Evolutionary conservation across 2,888 invertebrate species (phyloP).

Genomic region (Heterodera filipjevi): DNA sequence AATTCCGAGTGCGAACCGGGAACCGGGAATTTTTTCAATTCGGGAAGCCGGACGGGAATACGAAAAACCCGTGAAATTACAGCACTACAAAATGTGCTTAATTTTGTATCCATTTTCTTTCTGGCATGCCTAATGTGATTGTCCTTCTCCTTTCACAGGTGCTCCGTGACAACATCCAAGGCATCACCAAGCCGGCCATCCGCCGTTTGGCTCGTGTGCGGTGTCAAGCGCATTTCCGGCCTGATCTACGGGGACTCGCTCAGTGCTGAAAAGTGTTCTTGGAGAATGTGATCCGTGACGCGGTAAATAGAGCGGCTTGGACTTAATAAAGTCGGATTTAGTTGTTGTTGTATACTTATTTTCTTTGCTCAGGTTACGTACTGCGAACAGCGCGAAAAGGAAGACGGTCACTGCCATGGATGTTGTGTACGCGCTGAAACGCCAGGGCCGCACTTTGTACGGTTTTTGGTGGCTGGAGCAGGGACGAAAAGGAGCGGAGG

Average conservation of each 20-base stretch:
- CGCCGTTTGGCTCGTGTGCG: no score
- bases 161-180: no score
- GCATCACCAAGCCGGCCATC: no score
- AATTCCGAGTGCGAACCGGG: no score
- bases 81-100: no score
- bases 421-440: slow-evolving; percentile 74
- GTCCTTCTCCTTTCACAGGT: no score
- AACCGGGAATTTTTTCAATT: no score
- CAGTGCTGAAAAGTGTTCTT: slow-evolving; percentile 74
- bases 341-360: neutral
- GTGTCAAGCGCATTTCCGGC: no score
- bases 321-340: neutral
- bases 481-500: neutral
- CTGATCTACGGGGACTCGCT: no score
- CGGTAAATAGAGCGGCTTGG: slow-evolving; percentile 69
- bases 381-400: slow-evolving; percentile 83
- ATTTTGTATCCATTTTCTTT: no score
- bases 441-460: slow-evolving; percentile 63
- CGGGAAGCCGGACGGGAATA: no score
- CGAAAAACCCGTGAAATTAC: no score
- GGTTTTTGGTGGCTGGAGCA: slow-evolving; percentile 61
- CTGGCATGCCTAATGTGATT: slow-evolving; percentile 69
- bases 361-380: slow-evolving; percentile 73
- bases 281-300: slow-evolving; percentile 80
- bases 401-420: slow-evolving; percentile 88